A percentile compares a stretch with the other conserved stretches of the same genome.
Conservation (phyloP, 2,113 vertebrate genomes). For the Perca flavescens region DNA sequence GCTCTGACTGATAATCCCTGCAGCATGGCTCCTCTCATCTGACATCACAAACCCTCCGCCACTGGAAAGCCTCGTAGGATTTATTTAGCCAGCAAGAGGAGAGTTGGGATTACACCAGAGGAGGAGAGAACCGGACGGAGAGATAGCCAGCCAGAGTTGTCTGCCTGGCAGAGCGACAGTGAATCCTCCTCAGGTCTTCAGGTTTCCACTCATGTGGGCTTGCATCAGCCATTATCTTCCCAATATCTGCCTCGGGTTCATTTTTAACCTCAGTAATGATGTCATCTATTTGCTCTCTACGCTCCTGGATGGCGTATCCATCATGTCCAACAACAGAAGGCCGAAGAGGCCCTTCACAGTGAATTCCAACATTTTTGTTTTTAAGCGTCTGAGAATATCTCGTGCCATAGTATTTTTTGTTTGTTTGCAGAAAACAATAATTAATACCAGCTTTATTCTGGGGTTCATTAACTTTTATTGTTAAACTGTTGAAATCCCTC, state of each 20-base stretch:
- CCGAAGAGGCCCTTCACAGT: conserved; percentile 5
- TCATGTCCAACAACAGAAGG: conserved; percentile 13
- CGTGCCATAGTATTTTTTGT: too few species aligned
- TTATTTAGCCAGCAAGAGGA: conserved; percentile 33
- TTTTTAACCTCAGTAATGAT: conserved; percentile 31
- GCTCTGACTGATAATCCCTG: conserved; percentile 48
- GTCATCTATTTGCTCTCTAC: conserved; percentile 8
- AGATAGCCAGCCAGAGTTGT: background rate
- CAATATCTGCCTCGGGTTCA: conserved; percentile 4
- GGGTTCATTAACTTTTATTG: background rate
- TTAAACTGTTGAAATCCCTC: background rate
- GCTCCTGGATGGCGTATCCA: conserved; percentile 1
- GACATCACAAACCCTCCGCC: conserved; percentile 42
- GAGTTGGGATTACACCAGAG: conserved; percentile 44
- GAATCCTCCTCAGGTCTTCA: conserved; percentile 5
- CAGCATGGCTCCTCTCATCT: conserved; percentile 41
- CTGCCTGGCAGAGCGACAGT: background rate
- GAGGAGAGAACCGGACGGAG: background rate
- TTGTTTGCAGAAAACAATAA: too few species aligned
- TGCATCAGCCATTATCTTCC: conserved; percentile 45
- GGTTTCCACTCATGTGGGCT: conserved; percentile 46
- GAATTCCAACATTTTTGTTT: background rate
- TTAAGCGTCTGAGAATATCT: too few species aligned
- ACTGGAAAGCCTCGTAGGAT: conserved; percentile 24
- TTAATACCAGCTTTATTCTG: too few species aligned